Evolutionary conservation across 2,888 invertebrate genomes (phyloP).

Genomic region (Acronicta psi): DNA sequence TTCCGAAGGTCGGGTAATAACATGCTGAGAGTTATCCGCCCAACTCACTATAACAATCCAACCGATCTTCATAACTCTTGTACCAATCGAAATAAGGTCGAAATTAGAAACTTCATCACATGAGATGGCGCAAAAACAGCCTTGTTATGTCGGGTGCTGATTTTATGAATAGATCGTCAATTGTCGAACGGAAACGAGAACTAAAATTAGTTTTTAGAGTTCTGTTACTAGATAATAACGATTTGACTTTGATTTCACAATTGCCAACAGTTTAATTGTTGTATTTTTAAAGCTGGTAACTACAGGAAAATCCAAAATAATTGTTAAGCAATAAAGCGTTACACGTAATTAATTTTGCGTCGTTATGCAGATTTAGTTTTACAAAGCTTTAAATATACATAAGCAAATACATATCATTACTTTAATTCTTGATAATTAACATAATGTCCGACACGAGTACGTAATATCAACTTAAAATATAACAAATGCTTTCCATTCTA

Average conservation of each 20-base stretch:
- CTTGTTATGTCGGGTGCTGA: conserved; percentile 59
- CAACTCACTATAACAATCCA: conserved; percentile 23
- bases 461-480: too few species aligned
- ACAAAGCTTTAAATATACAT: background rate
- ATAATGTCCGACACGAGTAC: background rate
- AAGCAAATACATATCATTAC: background rate
- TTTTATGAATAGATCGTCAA: conserved; percentile 75
- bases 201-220: conserved; percentile 62
- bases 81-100: conserved; percentile 21
- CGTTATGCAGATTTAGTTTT: conserved; percentile 2
- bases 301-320: conserved; percentile 18
- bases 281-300: conserved; percentile 25
- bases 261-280: conserved; percentile 23
- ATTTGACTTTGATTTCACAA: conserved; percentile 34
- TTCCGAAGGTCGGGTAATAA: conserved; percentile 86
- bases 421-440: background rate
- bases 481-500: background rate
- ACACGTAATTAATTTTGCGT: conserved; percentile 17
- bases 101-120: conserved; percentile 7
- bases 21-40: conserved; percentile 63
- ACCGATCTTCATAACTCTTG: conserved; percentile 11
- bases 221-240: conserved; percentile 41
- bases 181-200: conserved; percentile 71
- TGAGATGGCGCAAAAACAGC: conserved; percentile 2
- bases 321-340: conserved; percentile 20